Evolutionary conservation across 2,113 vertebrate species (phyloP).

Genomic region (Labeo catla): DNA sequence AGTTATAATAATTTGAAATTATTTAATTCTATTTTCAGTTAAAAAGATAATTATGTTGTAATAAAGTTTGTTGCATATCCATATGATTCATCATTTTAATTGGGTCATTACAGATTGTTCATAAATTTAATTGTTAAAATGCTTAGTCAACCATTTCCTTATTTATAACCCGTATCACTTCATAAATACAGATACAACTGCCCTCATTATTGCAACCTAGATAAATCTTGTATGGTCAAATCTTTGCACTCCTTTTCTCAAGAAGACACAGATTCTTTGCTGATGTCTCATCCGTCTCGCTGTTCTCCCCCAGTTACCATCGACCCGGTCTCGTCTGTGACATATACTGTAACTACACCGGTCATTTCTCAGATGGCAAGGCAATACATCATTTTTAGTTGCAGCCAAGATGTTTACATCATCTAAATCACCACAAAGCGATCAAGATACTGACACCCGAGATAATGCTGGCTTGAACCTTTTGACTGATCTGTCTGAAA

Average conservation of each 20-base stretch:
- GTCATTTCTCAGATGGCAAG: not conserved
- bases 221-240: not conserved
- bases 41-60: not conserved
- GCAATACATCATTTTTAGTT: not conserved
- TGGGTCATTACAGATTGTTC: not conserved
- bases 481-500: slow-evolving; percentile 35
- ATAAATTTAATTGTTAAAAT: not conserved
- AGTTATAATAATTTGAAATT: not conserved
- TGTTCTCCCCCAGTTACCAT: not conserved
- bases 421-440: not conserved
- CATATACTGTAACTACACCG: not conserved
- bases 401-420: not conserved
- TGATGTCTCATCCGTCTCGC: not conserved
- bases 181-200: not conserved
- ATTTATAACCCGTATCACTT: not conserved
- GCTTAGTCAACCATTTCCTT: not conserved
- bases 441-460: not conserved
- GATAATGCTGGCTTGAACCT: not conserved
- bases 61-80: not conserved
- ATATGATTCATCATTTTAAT: not conserved
- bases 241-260: not conserved
- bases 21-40: not conserved
- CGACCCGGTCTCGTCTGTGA: not conserved
- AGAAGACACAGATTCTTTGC: not conserved
- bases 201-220: not conserved